Conservation (phyloP, 1,140 invertebrate species). For the Halyomorpha halys region DNA sequence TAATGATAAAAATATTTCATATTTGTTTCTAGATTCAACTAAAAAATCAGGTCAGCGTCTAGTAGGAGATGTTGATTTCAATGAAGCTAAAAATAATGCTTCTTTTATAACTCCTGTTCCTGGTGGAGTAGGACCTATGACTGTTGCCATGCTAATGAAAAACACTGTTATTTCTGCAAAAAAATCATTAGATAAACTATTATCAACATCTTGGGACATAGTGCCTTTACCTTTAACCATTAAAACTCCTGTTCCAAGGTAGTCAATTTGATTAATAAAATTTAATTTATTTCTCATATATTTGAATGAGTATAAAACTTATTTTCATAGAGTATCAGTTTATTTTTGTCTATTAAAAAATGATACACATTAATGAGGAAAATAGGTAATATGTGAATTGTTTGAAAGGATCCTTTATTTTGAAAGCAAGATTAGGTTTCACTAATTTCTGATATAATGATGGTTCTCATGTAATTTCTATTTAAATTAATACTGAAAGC, state of each 20-base stretch:
- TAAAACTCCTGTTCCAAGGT: conserved; percentile 60
- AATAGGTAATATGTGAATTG: too few species aligned
- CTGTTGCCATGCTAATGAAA: conserved; percentile 93
- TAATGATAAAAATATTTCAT: too few species aligned
- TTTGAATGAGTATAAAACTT: too few species aligned
- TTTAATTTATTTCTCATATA: too few species aligned
- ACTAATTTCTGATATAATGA: too few species aligned
- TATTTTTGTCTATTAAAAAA: too few species aligned
- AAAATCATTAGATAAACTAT: conserved; percentile 45
- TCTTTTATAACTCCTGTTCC: conserved; percentile 93
- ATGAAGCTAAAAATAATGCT: conserved; percentile 65
- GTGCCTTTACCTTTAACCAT: conserved; percentile 47
- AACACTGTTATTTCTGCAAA: conserved; percentile 84
- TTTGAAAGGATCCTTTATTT: too few species aligned
- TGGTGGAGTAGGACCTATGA: conserved; percentile 97
- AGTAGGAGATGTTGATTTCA: conserved; percentile 90
- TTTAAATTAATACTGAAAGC: too few species aligned
- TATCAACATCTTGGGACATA: conserved; percentile 52
- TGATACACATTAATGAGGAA: too few species aligned
- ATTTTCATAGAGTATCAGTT: too few species aligned
- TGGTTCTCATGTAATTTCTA: too few species aligned
- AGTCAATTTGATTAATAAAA: conserved; percentile 22
- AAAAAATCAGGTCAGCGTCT: conserved; percentile 75
- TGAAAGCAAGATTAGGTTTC: too few species aligned
- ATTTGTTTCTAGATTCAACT: conserved; percentile 54